phyloP scores from a whole-genome alignment of 2,888 invertebrate species.

The Neelides folsomi region DNA sequence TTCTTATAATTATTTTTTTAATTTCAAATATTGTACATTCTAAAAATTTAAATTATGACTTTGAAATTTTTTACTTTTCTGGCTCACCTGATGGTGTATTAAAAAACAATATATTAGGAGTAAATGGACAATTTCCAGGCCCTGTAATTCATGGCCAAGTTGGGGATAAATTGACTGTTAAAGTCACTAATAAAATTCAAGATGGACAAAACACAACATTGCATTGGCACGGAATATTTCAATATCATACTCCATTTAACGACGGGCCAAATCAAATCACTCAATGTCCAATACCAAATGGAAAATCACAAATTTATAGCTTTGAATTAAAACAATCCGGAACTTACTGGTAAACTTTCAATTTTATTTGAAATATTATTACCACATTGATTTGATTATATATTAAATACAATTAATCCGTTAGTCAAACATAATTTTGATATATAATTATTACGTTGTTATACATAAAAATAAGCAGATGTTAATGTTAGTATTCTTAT shows the following conservation, averaged over 20 bases:
- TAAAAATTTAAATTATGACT: conserved; percentile 5
- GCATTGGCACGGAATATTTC: conserved; percentile 25
- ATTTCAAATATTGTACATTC: not conserved
- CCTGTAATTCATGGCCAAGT: conserved; percentile 4
- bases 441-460: too few species aligned
- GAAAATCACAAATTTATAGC: conserved; percentile 10
- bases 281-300: conserved; percentile 19
- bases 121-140: conserved; percentile 24
- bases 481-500: too few species aligned
- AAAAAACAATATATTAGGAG: conserved; percentile 10
- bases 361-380: too few species aligned
- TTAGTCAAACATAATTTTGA: too few species aligned
- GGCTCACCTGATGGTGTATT: conserved; percentile 21
- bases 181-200: conserved; percentile 20
- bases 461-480: too few species aligned
- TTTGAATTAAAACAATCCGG: conserved; percentile 17
- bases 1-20: too few species aligned
- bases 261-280: conserved; percentile 19
- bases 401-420: too few species aligned
- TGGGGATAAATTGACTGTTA: conserved; percentile 5
- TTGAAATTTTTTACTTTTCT: conserved; percentile 7
- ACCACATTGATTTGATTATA: too few species aligned
- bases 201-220: conserved; percentile 18
- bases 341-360: conserved; percentile 20
- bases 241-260: conserved; percentile 13